Conservation (phyloP, 2,888 invertebrate species). For the Lottia gigantea region DNA sequence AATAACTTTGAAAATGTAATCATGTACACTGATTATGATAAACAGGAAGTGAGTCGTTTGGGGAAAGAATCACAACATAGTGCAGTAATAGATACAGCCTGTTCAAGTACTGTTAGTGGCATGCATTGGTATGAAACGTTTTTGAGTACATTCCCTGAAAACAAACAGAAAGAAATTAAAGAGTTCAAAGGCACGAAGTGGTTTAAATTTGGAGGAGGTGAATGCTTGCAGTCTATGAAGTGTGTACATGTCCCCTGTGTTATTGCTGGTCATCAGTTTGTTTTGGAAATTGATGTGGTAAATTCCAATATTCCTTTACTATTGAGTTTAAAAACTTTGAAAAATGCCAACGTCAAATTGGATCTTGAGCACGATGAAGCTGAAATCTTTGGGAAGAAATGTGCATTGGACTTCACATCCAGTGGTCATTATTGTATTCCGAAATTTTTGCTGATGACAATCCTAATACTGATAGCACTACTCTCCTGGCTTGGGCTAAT, state of each 20-base stretch:
- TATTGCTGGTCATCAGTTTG: not conserved
- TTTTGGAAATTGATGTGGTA: not conserved
- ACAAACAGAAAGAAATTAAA: not conserved
- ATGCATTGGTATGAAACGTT: not conserved
- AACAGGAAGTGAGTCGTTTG: too few relatives aligned
- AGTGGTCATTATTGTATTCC: not conserved
- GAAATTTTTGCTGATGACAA: slow-evolving; percentile 14
- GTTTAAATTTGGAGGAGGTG: slow-evolving; percentile 5
- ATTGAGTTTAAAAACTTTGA: not conserved
- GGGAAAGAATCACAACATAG: not conserved
- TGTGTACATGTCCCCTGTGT: not conserved
- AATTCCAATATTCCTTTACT: not conserved
- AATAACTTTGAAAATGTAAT: not conserved
- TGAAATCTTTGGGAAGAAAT: too few relatives aligned
- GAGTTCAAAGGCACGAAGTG: not conserved
- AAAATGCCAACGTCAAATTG: too few relatives aligned
- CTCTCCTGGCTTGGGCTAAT: slow-evolving; percentile 20
- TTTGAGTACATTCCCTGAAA: not conserved
- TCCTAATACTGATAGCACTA: not conserved
- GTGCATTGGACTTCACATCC: too few relatives aligned
- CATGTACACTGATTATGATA: not conserved
- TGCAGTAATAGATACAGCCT: slow-evolving; percentile 4
- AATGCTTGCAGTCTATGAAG: not conserved
- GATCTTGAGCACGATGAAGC: too few relatives aligned
- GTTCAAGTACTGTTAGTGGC: not conserved